Conservation (phyloP, 2,797 vertebrate genomes). For the Monodelphis domestica region DNA sequence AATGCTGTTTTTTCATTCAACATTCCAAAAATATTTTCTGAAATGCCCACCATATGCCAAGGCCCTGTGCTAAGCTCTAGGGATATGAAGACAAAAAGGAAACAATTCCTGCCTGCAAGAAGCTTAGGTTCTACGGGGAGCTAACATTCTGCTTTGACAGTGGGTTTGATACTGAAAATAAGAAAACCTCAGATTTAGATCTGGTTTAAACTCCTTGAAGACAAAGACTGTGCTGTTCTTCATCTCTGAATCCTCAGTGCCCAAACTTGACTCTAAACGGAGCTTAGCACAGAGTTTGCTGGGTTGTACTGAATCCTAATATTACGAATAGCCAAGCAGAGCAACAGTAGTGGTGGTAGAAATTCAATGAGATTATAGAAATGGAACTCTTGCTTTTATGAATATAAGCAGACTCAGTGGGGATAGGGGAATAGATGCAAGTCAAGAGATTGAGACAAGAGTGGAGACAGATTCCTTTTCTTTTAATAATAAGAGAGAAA, state of each 20-base stretch:
- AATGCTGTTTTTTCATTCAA: not conserved
- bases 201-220: not conserved
- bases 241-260: not conserved
- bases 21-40: not conserved
- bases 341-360: not conserved
- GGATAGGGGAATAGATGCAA: not conserved
- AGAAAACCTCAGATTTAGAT: not conserved
- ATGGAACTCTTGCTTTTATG: not conserved
- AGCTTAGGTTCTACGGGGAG: not conserved
- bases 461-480: too few species aligned
- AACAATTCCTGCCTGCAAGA: not conserved
- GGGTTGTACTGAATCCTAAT: not conserved
- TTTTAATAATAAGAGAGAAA: not conserved
- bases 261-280: not conserved
- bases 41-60: not conserved
- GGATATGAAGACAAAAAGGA: not conserved
- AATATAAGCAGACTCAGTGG: not conserved
- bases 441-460: not conserved
- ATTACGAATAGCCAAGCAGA: not conserved
- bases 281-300: not conserved
- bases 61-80: not conserved
- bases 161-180: not conserved
- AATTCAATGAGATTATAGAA: not conserved
- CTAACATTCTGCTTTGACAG: not conserved
- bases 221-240: not conserved